phyloP scores from a whole-genome alignment of 2,113 vertebrate species.

The Sminthopsis crassicaudata region DNA sequence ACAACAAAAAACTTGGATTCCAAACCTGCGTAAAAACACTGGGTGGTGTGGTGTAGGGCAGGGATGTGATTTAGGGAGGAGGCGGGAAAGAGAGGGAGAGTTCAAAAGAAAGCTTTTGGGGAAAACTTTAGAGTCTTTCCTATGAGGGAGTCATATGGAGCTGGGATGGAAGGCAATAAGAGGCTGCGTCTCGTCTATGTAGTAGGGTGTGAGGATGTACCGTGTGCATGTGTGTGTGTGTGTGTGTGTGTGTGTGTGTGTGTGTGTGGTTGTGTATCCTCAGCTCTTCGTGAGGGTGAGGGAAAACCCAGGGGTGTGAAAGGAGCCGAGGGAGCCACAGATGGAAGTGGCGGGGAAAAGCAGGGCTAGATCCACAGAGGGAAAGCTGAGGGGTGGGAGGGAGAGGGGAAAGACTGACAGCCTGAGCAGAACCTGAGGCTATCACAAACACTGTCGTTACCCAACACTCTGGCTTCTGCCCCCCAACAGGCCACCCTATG shows the following conservation, averaged over 20 bases:
- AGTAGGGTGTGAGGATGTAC: no score
- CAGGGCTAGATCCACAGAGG: neutral
- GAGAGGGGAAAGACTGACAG: no score
- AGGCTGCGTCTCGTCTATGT: neutral
- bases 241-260: no score
- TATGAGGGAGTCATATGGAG: neutral
- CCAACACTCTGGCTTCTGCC: neutral
- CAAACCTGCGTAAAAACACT: neutral
- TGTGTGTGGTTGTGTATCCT: neutral
- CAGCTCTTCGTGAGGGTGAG: neutral
- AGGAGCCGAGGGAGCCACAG: neutral
- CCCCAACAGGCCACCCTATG: neutral
- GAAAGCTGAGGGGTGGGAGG: fast-evolving
- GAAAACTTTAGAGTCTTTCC: neutral
- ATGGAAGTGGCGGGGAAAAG: neutral
- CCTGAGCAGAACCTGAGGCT: neutral
- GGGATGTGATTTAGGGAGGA: neutral
- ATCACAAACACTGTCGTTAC: neutral
- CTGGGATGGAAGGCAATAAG: neutral
- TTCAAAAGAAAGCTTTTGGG: neutral
- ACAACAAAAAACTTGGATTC: neutral
- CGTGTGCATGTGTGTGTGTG: no score
- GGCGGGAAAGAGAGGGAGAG: neutral
- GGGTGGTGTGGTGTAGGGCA: neutral
- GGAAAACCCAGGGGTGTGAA: neutral